phyloP scores from a whole-genome alignment of 2,888 invertebrate species.

The Pollenia angustigena region DNA sequence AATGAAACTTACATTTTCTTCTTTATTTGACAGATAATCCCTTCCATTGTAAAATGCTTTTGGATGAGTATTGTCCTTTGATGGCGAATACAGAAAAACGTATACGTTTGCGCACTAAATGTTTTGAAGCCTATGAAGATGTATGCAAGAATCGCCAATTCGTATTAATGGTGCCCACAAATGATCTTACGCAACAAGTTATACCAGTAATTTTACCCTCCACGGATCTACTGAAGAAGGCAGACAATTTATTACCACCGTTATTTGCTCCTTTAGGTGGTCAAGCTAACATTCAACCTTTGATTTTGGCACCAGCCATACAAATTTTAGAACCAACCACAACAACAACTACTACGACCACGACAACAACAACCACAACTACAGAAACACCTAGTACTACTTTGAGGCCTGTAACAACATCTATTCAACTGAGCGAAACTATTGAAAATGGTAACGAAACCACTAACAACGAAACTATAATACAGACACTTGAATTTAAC shows the following conservation, averaged over 20 bases:
- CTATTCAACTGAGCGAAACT: constrained; percentile 12
- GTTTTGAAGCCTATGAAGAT: constrained; percentile 84
- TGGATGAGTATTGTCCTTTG: constrained; percentile 89
- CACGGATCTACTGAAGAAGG: constrained; percentile 77
- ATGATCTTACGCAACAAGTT: constrained; percentile 79
- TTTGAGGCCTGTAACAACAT: constrained; percentile 42
- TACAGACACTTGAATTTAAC: constrained; percentile 20
- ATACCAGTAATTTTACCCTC: constrained; percentile 82
- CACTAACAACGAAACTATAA: constrained; percentile 56
- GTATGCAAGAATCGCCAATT: constrained; percentile 78
- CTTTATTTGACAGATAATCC: constrained; percentile 88
- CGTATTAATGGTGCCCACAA: constrained; percentile 78
- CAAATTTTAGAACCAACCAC: constrained; percentile 71
- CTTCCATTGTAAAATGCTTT: constrained; percentile 89
- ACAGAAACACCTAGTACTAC: constrained; percentile 72
- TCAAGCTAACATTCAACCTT: constrained; percentile 77
- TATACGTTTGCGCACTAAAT: constrained; percentile 88
- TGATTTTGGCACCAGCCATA: constrained; percentile 75
- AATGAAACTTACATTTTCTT: constrained; percentile 5
- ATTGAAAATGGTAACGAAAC: constrained; percentile 49
- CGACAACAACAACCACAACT: constrained; percentile 73
- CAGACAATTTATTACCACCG: constrained; percentile 80
- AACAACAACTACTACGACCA: constrained; percentile 74
- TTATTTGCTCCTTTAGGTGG: constrained; percentile 79
- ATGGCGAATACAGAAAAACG: constrained; percentile 90